Base-by-base conservation (phyloP, 2,113 vertebrate species). In the Syngnathus scovelli region DNA sequence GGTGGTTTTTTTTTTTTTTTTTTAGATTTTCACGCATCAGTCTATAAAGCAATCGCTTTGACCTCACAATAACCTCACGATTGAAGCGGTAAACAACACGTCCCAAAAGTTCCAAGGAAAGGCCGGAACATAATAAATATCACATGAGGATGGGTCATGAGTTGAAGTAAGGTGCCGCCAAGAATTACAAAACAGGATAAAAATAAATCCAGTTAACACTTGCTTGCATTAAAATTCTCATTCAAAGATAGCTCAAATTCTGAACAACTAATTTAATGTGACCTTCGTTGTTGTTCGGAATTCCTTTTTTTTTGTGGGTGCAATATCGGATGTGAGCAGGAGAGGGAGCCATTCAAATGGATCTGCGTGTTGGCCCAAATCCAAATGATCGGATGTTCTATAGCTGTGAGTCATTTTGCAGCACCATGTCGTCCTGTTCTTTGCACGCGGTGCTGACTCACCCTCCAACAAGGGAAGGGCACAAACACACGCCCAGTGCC, bases 401-500 rank as follows among this genome's bases (percentile, higher is more conserved):
- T 23, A 49, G n/a, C 4, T 33, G 68, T 78, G 82, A 87, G 72
- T 88, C 83, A 88, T 77, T 77, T 69, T 71, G 71, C 73, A 38
- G 73, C 71, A 81, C 33, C 73, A 56, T 0, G 12, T 69, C 70
- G 81, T 85, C 79, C 78, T 75, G 72, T 69, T 74, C 62, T 7
- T 68, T 84, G 76, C 83, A 85, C 83, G 78, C 82, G 85, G 52
- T 75, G 82, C 68, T 86, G 86, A 89, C 67, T 88, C 86, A 87
- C 71, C 37, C 54, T 52, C 66, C 19, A 16, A 18, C 15, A 41
- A 41, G 62, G 66, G 15, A 62, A 84, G 80, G 76, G 78, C 75
- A 78, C 27, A 33, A 33, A 33, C 27, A 33, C 27, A 33, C 27
- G 27, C 27, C 27, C 27, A 33, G 27, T 33, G 27, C 2, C 2